A percentile compares a stretch with the other conserved stretches of the same genome.
phyloP scores from a whole-genome alignment of 2,888 invertebrate species.

The Hemistola chrysoprasaria region DNA sequence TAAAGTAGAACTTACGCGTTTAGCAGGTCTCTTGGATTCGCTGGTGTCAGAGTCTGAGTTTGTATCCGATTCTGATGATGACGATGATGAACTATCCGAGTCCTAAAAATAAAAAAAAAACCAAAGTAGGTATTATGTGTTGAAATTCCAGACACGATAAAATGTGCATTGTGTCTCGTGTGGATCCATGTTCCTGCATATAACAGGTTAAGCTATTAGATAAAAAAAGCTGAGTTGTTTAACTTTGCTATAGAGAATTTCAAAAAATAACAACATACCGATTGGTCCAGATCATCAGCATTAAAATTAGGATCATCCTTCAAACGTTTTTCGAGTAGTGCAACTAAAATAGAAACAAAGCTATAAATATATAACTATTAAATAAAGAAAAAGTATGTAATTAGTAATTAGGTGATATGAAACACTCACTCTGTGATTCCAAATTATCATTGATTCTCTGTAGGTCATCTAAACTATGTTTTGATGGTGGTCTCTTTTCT shows the following conservation, averaged over 20 bases:
- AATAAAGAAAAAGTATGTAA: conserved; percentile 1
- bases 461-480: conserved; percentile 29
- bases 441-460: conserved; percentile 37
- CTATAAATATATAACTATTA: background rate
- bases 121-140: too few species aligned
- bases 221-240: too few species aligned
- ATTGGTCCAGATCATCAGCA: background rate
- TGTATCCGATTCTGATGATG: conserved; percentile 1
- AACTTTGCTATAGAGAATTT: too few species aligned
- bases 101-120: too few species aligned
- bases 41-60: background rate
- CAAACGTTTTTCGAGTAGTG: conserved; percentile 17
- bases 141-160: too few species aligned
- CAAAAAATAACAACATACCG: too few species aligned
- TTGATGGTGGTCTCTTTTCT: conserved; percentile 20
- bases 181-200: too few species aligned
- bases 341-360: conserved; percentile 27
- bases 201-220: too few species aligned
- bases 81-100: background rate
- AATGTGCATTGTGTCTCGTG: too few species aligned
- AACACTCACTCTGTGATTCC: conserved; percentile 41
- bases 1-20: conserved; percentile 8
- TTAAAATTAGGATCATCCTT: conserved; percentile 5
- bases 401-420: too few species aligned
- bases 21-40: background rate